These are phyloP conservation scores for Pammene fasciana DNA, from an alignment of 2,888 invertebrate genomes.

Conservation along the genomic window DNA sequence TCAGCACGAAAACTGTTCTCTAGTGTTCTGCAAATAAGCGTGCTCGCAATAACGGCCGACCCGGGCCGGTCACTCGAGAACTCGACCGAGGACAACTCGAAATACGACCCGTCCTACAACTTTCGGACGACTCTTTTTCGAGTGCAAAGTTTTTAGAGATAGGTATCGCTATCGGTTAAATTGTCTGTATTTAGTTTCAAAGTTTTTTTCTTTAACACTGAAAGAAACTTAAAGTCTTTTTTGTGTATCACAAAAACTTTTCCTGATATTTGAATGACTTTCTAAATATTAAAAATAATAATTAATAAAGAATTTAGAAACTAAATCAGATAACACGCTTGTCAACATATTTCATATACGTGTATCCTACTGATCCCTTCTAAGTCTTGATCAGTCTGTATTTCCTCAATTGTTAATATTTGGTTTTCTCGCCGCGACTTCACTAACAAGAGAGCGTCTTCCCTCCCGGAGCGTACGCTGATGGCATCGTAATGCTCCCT, in stretches of 20 bases:
- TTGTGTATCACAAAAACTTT: neutral
- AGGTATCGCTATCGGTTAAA: conserved; percentile 12
- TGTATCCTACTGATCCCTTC: neutral
- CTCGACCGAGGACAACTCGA: conserved; percentile 63
- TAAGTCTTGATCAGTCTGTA: conserved; percentile 48
- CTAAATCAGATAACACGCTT: neutral
- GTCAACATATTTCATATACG: neutral
- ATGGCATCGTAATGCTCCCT: conserved; percentile 66
- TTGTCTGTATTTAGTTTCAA: conserved; percentile 1
- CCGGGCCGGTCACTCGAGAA: conserved; percentile 66
- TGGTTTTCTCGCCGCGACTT: conserved; percentile 69
- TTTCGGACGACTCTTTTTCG: conserved; percentile 70
- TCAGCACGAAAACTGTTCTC: conserved; percentile 66
- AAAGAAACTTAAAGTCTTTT: neutral
- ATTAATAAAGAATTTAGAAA: too few species aligned
- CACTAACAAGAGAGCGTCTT: conserved; percentile 68
- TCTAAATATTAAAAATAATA: too few species aligned
- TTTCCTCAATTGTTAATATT: conserved; percentile 75
- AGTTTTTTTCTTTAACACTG: neutral
- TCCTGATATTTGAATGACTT: too few species aligned
- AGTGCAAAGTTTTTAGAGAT: conserved; percentile 65
- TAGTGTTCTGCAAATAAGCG: conserved; percentile 74
- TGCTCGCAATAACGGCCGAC: conserved; percentile 66
- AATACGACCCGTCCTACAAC: conserved; percentile 61
- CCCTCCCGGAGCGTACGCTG: conserved; percentile 57